Evolutionary conservation across 2,888 invertebrate genomes (phyloP).

Genomic region (Sminthurinus aureus): DNA sequence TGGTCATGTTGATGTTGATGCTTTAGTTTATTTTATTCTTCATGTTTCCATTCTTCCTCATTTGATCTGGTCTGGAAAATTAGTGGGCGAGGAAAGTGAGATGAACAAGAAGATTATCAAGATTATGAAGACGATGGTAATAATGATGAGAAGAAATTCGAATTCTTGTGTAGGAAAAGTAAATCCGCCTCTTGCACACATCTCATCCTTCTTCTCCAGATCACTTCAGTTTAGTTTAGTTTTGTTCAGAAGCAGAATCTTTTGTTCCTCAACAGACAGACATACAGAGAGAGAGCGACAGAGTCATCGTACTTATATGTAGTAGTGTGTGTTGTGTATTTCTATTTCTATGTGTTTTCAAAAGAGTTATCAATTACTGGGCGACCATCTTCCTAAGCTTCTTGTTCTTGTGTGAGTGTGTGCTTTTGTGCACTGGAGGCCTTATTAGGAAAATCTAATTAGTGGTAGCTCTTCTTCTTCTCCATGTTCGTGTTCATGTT

Average conservation of each 20-base stretch:
- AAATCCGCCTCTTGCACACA: background rate
- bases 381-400: conserved; percentile 20
- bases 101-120: too few species aligned
- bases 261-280: background rate
- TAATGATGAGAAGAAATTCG: too few species aligned
- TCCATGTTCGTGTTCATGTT: background rate
- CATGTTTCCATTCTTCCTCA: background rate
- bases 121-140: too few species aligned
- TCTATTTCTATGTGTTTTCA: background rate
- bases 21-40: background rate
- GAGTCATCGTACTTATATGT: too few species aligned
- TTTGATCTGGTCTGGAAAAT: background rate
- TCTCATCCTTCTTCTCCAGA: too few species aligned
- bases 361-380: conserved; percentile 31
- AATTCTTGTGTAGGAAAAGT: background rate
- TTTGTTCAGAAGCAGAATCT: too few species aligned
- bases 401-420: conserved; percentile 21
- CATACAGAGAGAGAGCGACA: background rate
- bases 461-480: conserved; percentile 20
- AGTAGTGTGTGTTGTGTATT: background rate
- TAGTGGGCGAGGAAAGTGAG: too few species aligned
- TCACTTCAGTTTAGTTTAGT: too few species aligned
- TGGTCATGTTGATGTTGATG: background rate
- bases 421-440: conserved; percentile 25
- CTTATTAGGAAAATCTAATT: conserved; percentile 46